Conservation (phyloP, 2,113 vertebrate genomes). For the Willisornis vidua region DNA sequence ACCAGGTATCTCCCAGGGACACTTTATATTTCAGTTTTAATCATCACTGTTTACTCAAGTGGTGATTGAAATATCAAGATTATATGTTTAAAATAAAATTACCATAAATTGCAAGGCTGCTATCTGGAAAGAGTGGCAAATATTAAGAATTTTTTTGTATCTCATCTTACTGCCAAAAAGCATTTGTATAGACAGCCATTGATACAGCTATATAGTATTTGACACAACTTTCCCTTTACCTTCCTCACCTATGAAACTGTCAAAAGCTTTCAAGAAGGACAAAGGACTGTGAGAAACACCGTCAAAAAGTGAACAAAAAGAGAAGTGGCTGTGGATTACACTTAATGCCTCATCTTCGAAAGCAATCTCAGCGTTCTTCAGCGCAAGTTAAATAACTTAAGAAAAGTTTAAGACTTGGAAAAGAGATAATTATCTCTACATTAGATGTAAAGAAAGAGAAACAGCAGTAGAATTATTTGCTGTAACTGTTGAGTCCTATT, state of each 20-base stretch:
- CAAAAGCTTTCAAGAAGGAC: neutral
- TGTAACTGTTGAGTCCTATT: neutral
- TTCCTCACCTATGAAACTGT: neutral
- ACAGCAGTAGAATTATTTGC: neutral
- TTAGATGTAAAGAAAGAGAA: neutral
- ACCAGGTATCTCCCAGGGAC: neutral
- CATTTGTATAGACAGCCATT: neutral
- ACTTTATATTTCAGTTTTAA: neutral
- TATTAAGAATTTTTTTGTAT: neutral
- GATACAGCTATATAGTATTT: neutral
- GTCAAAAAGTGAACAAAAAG: neutral
- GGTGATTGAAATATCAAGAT: conserved; percentile 1
- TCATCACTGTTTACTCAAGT: conserved; percentile 16
- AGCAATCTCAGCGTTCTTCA: neutral
- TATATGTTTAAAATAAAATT: conserved; percentile 15
- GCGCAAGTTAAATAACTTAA: neutral
- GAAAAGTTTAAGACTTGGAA: neutral
- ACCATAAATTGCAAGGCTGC: neutral
- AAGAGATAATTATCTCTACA: neutral
- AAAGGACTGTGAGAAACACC: neutral
- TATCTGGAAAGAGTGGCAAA: neutral
- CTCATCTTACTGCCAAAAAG: neutral
- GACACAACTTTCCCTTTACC: neutral
- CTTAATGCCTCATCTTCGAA: neutral
- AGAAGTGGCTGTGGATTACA: neutral